A percentile compares a stretch with the other conserved stretches of the same genome.
Evolutionary conservation across 2,888 invertebrate species (phyloP).

Genomic region (Anaspis maculata): DNA sequence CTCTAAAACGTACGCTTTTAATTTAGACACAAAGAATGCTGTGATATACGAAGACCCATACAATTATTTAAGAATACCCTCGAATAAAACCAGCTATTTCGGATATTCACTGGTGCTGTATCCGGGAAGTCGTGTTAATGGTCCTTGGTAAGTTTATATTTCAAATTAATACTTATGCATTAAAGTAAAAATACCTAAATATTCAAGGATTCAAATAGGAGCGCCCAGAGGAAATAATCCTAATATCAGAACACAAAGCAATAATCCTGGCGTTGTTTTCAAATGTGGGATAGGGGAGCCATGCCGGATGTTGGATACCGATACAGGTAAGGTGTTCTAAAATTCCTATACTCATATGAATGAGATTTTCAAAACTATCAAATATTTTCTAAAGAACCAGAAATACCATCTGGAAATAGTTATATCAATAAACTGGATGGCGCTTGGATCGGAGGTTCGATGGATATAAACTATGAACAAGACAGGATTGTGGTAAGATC

Average conservation of each 20-base stretch:
- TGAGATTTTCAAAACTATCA: too few species aligned
- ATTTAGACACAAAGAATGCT: constrained; percentile 29
- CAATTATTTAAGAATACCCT: constrained; percentile 1
- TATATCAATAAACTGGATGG: constrained; percentile 16
- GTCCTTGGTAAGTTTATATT: constrained; percentile 23
- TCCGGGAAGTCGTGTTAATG: constrained; percentile 8
- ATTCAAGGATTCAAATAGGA: constrained; percentile 30
- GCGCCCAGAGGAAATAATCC: constrained; percentile 32
- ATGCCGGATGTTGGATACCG: constrained; percentile 28
- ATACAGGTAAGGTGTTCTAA: constrained; percentile 14
- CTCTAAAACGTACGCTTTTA: constrained; percentile 18
- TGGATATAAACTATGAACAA: constrained; percentile 33
- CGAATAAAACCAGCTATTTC: constrained; percentile 29
- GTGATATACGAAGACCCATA: constrained; percentile 28
- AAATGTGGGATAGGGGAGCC: constrained; percentile 25
- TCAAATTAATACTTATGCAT: background rate
- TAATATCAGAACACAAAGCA: too few species aligned
- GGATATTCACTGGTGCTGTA: constrained; percentile 36
- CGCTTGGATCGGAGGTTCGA: constrained; percentile 39
- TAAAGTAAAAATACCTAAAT: constrained; percentile 1
- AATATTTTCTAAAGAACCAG: too few species aligned
- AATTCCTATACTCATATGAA: too few species aligned
- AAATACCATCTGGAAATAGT: too few species aligned
- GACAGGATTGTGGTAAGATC: constrained; percentile 31
- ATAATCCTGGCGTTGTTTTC: constrained; percentile 33